Percentiles rank a stretch among this genome's conserved stretches.
These are phyloP conservation scores for Atrichornis clamosus DNA, from an alignment of 2,113 vertebrate genomes.

Conservation along the genomic window DNA sequence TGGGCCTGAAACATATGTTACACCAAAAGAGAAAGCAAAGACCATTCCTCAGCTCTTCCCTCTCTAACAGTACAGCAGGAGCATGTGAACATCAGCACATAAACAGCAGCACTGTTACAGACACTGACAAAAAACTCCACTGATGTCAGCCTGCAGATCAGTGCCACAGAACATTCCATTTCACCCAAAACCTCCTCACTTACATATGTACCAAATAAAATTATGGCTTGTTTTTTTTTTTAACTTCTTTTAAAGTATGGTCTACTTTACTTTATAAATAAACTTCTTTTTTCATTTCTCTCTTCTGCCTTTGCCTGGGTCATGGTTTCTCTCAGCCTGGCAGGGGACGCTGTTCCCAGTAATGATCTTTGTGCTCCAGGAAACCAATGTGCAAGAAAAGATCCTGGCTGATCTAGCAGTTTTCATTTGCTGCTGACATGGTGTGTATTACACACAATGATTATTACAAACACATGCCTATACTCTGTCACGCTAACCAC, in stretches of 20 bases:
- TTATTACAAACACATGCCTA: neutral
- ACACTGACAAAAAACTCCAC: neutral
- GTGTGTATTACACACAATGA: fast-evolving
- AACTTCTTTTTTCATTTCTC: neutral
- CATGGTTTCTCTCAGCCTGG: neutral
- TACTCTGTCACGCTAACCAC: fast-evolving
- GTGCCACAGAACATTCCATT: neutral
- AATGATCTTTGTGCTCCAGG: neutral
- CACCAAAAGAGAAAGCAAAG: neutral
- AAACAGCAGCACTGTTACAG: neutral
- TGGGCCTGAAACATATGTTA: fast-evolving
- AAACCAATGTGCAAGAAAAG: neutral
- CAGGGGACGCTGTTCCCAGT: neutral
- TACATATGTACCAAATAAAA: neutral
- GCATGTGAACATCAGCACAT: neutral
- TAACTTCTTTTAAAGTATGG: neutral
- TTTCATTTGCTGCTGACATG: neutral
- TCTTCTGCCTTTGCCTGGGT: neutral
- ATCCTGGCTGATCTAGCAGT: neutral
- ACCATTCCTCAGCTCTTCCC: neutral
- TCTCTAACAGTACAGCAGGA: neutral
- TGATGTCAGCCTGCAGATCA: neutral
- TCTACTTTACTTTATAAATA: too few species aligned
- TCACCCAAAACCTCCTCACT: neutral
- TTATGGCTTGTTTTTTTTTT: neutral